Evolutionary conservation across 2,113 vertebrate genomes (phyloP), one percentile per base, ranked within the genome.

Genomic region (Diadophis punctatus): DNA sequence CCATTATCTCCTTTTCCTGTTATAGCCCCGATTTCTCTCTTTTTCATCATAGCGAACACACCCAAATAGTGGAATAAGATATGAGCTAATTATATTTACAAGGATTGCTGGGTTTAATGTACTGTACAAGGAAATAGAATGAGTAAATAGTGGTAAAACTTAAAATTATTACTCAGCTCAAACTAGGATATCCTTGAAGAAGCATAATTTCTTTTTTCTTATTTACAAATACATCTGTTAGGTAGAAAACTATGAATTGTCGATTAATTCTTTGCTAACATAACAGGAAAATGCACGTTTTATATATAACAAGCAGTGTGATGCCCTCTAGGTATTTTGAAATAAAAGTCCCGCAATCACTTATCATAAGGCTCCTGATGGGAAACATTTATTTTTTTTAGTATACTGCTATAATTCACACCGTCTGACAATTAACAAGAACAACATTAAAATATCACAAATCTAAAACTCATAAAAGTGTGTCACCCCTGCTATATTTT

Each of bases 161-260:
- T 95, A 87, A 53, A 95, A 92, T 85, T 93, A 86, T 95, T 92
- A 91, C 92, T 93, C 0, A 0, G 27, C 94, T 93, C 91, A 96
- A 96, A 96, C 89, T 97, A 93, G 94, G 96, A 97, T 97, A 94
- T 97, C 96, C 96, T 60, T 97, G 94, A 96, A 96, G 91, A 95
- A 87, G 88, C 74, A 8, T 20, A 80, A 20, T 39, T 39, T 39
- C 18, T 80, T 80, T 80, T 9, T 43, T 43, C 0, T 1, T 22
- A 43, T 80, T 80, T 80, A 80, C 34, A 43, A 9, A 80, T 43
- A 43, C 74, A 8, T 22, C 74, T 80, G 34, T 80, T 80, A 22
- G 5, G 34, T 22, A 80, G 34, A 80, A 80, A 43, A 80, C 3
- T 43, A 43, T 43, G 74, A 80, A 43, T 80, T 43, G 34, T 43